Evolutionary conservation across 1,140 invertebrate species (phyloP), one percentile per base, ranked within the genome.

Genomic region (Drosophila paulistorum): DNA sequence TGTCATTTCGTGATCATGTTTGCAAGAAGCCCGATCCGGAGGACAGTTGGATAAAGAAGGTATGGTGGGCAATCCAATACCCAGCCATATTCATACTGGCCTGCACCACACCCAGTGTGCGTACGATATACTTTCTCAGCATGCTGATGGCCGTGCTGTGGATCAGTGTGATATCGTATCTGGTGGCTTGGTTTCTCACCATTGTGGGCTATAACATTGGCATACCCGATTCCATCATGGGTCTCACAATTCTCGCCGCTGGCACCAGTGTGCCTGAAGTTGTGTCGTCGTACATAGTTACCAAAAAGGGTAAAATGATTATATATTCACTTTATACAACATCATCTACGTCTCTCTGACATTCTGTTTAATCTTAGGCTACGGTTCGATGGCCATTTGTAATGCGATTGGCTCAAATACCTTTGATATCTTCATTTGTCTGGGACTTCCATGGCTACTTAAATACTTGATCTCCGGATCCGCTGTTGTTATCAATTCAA

Each of bases 121-220:
- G 83, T 1, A 55, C 65, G 1, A 45, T 71, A 2, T 77, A 61
- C 14, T 58, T 58, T 1, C 41, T 98, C 0, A 97, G 97, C 0
- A 98, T 99, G 86, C 72, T 96, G 1, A 95, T 98, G 95, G 97
- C 97, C 74, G 95, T 98, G 41, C 85, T 96, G 7, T 98, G 97
- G 97, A 97, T 98, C 59, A 96, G 95, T 10, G 92, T 94, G 0
- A 94, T 97, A 1, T 97, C 97, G 0, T 98, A 98, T 89, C 74
- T 98, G 0, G 95, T 97, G 26, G 96, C 97, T 1, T 98, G 97
- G 97, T 95, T 97, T 92, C 98, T 98, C 35, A 98, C 97, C 14
- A 94, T 97, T 70, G 94, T 98, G 64, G 97, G 97, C 97, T 93
- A 95, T 72, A 95, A 95, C 7, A 63, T 95, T 2, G 93, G 93